Evolutionary conservation across 1,140 invertebrate genomes (phyloP), one percentile per base, ranked within the genome.

Genomic region (Acromyrmex charruanus): DNA sequence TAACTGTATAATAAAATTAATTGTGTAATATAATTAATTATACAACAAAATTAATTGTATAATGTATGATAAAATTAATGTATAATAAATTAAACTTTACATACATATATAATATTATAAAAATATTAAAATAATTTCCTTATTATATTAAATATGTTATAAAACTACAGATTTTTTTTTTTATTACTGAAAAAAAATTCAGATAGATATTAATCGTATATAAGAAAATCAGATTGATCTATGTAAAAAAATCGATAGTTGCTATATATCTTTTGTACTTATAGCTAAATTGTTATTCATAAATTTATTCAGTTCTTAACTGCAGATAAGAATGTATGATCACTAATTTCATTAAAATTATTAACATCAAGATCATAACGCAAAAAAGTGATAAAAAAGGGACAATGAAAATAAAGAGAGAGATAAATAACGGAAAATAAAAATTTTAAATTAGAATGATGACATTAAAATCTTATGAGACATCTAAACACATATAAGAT

Each of bases 221-320:
- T 59, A 61, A 61, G 25, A 61, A 61, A 61, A 28, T 61, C 21
- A 28, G 25, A 61, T 28, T 61, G 12, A 44, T 44, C 39, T 44
- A 44, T 44, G 39, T 28, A 65, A 49, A 25, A 18, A 21, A 28
- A 10, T 58, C 6, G 2, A 55, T 9, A 35, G 0, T 31, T 35
- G 3, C 49, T 69, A 7, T 53, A 28, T 21, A 16, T 18, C 3
- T 55, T 35, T 3, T 21, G 0, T 14, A 35, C n/a, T 68, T 51
- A 53, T n/a, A 58, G n/a, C 9, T n/a, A 10, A 21, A 88, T 28
- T 69, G 58, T 25, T 71, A 63, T 77, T 1, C 3, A 81, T 18
- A 63, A 25, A 77, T 63, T 18, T 63, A 49, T 77, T 25, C 25
- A 25, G 25, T 25, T n/a, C 21, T 31, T 31, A 31, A 31, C 31